Evolutionary conservation across 2,113 vertebrate genomes (phyloP).

Genomic region (Eidolon helvum): DNA sequence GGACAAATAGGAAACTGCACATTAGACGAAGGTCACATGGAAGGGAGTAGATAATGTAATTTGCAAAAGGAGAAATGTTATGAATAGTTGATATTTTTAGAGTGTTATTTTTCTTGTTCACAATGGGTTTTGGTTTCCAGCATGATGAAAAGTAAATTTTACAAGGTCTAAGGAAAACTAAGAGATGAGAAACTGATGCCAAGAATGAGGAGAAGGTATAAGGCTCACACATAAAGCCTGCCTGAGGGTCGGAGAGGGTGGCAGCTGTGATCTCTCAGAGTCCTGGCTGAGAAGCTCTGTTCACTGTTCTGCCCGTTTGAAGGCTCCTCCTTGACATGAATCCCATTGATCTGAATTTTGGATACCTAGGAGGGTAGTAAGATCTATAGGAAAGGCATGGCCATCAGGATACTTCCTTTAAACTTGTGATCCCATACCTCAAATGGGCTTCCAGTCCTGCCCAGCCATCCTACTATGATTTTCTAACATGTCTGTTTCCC

Average conservation of each 20-base stretch:
- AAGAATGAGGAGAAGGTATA: neutral
- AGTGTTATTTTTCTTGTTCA: conserved; percentile 49
- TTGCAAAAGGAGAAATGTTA: conserved; percentile 39
- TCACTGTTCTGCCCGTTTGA: neutral
- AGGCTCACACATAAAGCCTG: neutral
- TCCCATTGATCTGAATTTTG: neutral
- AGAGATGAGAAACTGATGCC: conserved; percentile 22
- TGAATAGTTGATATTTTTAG: conserved; percentile 69
- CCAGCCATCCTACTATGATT: neutral
- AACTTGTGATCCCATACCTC: neutral
- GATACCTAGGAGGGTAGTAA: neutral
- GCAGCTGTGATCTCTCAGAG: conserved; percentile 5
- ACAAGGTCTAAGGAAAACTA: conserved; percentile 43
- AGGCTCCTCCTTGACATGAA: fast-evolving
- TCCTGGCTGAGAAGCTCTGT: neutral
- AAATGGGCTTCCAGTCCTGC: neutral
- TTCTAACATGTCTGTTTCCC: neutral
- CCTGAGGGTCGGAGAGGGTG: neutral
- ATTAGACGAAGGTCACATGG: conserved; percentile 43
- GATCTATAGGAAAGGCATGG: neutral
- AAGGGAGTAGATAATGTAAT: conserved; percentile 52
- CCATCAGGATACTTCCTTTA: neutral
- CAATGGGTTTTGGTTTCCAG: conserved; percentile 55
- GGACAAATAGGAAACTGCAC: conserved; percentile 67
- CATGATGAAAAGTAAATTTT: conserved; percentile 60